A percentile compares a stretch with the other conserved stretches of the same genome.
These are phyloP conservation scores for Aldabrachelys gigantea DNA, from an alignment of 2,113 vertebrate species.

Conservation along the genomic window DNA sequence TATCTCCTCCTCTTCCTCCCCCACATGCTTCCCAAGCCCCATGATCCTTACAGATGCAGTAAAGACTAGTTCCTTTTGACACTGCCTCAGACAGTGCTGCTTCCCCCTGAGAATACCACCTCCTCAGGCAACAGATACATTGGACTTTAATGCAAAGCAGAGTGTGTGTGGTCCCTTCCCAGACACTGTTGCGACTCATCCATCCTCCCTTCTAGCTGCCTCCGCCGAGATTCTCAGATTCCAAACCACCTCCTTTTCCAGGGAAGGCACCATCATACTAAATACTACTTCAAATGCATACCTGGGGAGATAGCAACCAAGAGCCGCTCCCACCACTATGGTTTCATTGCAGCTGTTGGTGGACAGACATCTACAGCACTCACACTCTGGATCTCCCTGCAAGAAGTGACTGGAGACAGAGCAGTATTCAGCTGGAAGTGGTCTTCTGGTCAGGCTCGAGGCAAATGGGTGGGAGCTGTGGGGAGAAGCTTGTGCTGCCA, in stretches of 20 bases:
- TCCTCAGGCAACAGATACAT: neutral
- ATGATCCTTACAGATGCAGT: fast-evolving
- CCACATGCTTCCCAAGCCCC: neutral
- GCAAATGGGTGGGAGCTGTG: neutral
- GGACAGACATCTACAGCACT: neutral
- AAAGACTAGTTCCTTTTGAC: neutral
- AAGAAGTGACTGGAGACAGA: neutral
- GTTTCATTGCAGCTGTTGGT: neutral
- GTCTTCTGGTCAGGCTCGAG: neutral
- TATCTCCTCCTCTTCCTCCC: fast-evolving
- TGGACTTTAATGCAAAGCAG: neutral
- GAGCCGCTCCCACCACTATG: neutral
- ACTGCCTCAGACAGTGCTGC: neutral
- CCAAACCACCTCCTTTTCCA: neutral
- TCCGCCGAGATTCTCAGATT: neutral
- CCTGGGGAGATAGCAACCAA: neutral
- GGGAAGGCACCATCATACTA: neutral
- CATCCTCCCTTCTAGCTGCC: neutral
- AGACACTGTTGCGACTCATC: neutral
- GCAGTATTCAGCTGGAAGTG: neutral
- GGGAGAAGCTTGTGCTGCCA: neutral
- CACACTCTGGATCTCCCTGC: neutral
- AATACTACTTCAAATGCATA: too few species aligned
- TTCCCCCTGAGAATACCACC: neutral
- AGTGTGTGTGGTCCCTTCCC: neutral